Evolutionary conservation across 1,140 invertebrate genomes (phyloP), one percentile per base, ranked within the genome.

Genomic region (Anagrus nilaparvatae): DNA sequence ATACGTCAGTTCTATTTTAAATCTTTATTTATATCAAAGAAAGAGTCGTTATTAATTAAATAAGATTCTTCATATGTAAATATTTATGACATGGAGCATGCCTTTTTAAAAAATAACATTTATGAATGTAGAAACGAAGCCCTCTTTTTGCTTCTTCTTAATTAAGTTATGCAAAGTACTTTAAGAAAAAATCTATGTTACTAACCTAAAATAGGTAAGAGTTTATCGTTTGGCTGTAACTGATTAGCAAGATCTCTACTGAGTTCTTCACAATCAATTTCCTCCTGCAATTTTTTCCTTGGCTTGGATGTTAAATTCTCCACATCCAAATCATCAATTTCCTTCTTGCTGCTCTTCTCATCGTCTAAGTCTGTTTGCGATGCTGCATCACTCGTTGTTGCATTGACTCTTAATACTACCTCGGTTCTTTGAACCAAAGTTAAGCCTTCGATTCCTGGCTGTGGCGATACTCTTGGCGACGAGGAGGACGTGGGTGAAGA

Each of bases 261-360:
- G 38, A 86, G 68, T 50, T 78, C 70, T 51, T 89, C 85, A 65
- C 82, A 87, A 48, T 87, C 85, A 42, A 87, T 73, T 62, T 88
- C 86, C 55, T 87, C 85, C 35, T 79, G 74, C 12, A 80, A 65
- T 36, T 81, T 81, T 64, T 67, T 65, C 36, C 67, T 63, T 3
- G 57, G 60, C 7, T 64, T 47, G 3, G 62, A 62, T n/a, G n/a
- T n/a, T 25, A 60, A 34, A 12, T 46, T 43, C 14, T 54, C 44
- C 13, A 54, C 43, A 5, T 46, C 50, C 16, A 4, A 27, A 16
- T 35, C 41, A 14, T 23, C 6, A 16, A 14, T 2, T 24, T 32
- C 27, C 37, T 34, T 1, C 9, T n/a, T 0, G 24, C 24, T 21
- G 1, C 48, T 36, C 21, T 45, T 54, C 16, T 35, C 20, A 1